Conservation (phyloP, 2,113 vertebrate genomes). For the Pipra filicauda region DNA sequence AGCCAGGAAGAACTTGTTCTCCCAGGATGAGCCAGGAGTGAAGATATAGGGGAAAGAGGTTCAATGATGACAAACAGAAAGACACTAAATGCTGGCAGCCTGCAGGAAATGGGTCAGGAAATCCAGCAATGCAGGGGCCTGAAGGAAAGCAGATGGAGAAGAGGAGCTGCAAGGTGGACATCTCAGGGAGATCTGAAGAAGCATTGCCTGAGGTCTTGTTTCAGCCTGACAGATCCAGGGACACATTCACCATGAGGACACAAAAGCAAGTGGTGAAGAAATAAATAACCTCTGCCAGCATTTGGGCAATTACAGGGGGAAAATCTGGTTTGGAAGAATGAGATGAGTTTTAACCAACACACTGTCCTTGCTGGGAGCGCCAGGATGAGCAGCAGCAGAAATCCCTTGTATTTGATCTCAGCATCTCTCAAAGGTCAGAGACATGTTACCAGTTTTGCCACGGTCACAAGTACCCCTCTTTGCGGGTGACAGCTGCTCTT, state of each 20-base stretch:
- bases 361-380: background rate
- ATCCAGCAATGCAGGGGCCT: background rate
- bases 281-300: background rate
- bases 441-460: background rate
- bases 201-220: fast-evolving
- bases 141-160: background rate
- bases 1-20: background rate
- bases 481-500: background rate
- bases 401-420: background rate
- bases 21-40: background rate
- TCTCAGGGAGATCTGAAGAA: background rate
- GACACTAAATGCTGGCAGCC: background rate
- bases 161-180: background rate
- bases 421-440: background rate
- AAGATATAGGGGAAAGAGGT: background rate
- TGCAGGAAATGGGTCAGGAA: background rate
- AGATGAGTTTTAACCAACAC: background rate
- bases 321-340: background rate
- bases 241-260: background rate
- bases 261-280: background rate
- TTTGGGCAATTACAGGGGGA: too few species aligned
- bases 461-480: background rate
- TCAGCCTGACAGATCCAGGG: background rate
- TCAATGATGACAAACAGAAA: background rate
- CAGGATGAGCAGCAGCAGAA: background rate